These are phyloP conservation scores for Ceratina australensis DNA, from an alignment of 1,140 invertebrate genomes.

Conservation along the genomic window DNA sequence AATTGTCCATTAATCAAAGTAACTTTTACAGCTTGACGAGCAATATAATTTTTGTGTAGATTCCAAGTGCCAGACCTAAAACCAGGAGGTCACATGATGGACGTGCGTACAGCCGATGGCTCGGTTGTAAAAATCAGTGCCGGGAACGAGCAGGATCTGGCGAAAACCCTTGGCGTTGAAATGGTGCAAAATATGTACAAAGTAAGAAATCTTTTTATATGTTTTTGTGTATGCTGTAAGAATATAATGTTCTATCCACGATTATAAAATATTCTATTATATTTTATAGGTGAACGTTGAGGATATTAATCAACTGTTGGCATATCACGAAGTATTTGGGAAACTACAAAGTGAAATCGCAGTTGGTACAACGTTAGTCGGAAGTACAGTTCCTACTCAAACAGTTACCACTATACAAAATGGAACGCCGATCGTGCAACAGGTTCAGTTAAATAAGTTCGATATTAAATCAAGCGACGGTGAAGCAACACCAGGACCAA, in stretches of 20 bases:
- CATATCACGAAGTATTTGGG: constrained; percentile 93
- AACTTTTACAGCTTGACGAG: neutral
- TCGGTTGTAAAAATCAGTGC: constrained; percentile 86
- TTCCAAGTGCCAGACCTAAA: constrained; percentile 79
- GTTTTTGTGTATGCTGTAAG: neutral
- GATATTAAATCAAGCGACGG: constrained; percentile 79
- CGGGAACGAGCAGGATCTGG: constrained; percentile 83
- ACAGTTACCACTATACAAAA: constrained; percentile 78
- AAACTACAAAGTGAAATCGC: constrained; percentile 85
- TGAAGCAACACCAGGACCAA: constrained; percentile 79
- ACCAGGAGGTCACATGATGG: constrained; percentile 83
- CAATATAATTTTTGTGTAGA: constrained; percentile 60
- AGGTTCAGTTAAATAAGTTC: constrained; percentile 81
- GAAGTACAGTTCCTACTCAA: constrained; percentile 79
- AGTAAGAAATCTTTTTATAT: constrained; percentile 69
- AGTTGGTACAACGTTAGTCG: constrained; percentile 74
- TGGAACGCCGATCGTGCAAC: constrained; percentile 75
- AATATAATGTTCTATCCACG: neutral
- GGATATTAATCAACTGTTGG: constrained; percentile 89
- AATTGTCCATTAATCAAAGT: neutral
- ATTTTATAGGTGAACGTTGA: constrained; percentile 85
- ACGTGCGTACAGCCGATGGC: constrained; percentile 84
- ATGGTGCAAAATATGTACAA: constrained; percentile 89
- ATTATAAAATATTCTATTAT: neutral
- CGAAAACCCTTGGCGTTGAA: constrained; percentile 84